These are phyloP conservation scores for Actinemys pallida DNA, from an alignment of 2,113 vertebrate genomes.

Conservation along the genomic window DNA sequence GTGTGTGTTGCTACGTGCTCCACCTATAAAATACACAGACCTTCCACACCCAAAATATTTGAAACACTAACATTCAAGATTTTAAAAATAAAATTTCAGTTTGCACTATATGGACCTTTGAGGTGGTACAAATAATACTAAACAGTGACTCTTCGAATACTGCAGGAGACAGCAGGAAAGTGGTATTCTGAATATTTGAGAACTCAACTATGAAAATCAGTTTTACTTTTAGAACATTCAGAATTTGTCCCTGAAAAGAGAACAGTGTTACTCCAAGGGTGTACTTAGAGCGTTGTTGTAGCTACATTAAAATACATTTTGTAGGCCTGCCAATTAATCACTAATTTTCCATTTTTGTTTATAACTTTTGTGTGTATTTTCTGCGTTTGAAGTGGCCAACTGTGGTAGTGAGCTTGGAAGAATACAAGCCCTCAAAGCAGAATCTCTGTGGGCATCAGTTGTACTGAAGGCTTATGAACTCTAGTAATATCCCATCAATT, in stretches of 20 bases:
- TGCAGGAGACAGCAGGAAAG: neutral
- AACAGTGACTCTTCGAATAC: neutral
- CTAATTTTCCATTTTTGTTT: neutral
- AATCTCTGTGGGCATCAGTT: neutral
- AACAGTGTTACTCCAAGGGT: neutral
- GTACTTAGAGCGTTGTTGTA: neutral
- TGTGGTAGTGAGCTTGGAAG: neutral
- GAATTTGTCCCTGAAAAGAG: neutral
- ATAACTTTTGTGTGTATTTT: neutral
- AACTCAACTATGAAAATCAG: neutral
- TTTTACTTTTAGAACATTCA: neutral
- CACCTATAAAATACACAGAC: neutral
- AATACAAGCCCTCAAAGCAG: neutral
- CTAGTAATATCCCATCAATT: neutral
- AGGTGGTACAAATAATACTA: neutral
- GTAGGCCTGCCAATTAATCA: neutral
- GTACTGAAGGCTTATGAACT: neutral
- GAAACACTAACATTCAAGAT: neutral
- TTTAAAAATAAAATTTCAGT: neutral
- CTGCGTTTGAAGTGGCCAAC: neutral
- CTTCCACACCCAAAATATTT: accelerated
- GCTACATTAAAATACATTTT: neutral
- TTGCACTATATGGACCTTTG: neutral
- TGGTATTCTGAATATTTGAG: neutral
- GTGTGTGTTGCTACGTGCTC: accelerated